A percentile compares a stretch with the other conserved stretches of the same genome.
phyloP scores from a whole-genome alignment of 2,797 vertebrate genomes.

The Leptatherina wallacei region DNA sequence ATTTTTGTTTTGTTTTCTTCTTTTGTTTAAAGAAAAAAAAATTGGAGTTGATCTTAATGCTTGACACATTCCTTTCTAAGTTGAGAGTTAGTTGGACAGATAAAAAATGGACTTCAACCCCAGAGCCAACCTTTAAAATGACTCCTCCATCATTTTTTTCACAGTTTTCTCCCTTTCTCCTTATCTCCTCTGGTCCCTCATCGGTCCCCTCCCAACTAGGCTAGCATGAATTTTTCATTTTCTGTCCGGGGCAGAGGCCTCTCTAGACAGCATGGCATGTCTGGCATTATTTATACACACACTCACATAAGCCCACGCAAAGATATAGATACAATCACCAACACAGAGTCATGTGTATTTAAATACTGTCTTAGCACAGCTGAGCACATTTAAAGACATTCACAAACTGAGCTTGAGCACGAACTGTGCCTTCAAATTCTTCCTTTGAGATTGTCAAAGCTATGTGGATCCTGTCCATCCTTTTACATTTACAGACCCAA shows the following conservation, averaged over 20 bases:
- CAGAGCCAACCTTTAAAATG: constrained; percentile 38
- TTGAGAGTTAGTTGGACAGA: constrained; percentile 39
- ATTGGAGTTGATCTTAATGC: constrained; percentile 1
- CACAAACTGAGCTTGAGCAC: background rate
- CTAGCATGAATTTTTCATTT: constrained; percentile 81
- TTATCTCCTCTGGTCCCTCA: constrained; percentile 54
- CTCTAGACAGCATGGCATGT: constrained; percentile 59
- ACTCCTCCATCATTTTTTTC: constrained; percentile 31
- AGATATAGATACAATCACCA: constrained; percentile 13
- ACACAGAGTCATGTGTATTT: constrained; percentile 4
- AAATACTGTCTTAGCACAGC: background rate
- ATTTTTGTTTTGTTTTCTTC: constrained; percentile 6
- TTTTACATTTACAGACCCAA: background rate
- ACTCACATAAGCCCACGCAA: constrained; percentile 13
- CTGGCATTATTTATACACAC: constrained; percentile 73
- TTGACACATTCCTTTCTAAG: constrained; percentile 18
- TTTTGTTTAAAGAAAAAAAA: background rate
- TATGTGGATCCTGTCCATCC: background rate
- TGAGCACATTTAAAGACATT: background rate
- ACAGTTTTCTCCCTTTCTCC: constrained; percentile 17
- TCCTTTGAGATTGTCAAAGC: background rate
- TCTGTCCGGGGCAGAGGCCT: constrained; percentile 60
- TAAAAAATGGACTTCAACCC: constrained; percentile 40
- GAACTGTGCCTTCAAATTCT: background rate
- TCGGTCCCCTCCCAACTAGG: constrained; percentile 70